Conservation (phyloP, 2,888 invertebrate genomes). For the Spodoptera picta region DNA sequence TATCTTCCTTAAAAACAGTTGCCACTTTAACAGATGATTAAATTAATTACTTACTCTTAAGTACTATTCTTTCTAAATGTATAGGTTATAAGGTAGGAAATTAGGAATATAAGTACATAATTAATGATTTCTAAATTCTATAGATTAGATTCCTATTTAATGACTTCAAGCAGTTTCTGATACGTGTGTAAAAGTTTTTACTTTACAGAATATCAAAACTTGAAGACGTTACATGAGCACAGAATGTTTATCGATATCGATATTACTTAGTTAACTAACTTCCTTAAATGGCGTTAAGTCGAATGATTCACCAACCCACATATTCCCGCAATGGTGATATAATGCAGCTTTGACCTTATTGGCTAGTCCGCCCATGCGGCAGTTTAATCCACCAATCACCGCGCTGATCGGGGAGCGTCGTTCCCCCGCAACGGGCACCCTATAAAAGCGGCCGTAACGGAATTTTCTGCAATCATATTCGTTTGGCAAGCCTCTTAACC, state of each 20-base stretch:
- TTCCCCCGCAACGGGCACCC: slow-evolving; percentile 78
- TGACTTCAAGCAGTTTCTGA: no score
- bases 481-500: slow-evolving; percentile 92
- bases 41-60: no score
- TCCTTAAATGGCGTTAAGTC: slow-evolving; percentile 60
- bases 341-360: slow-evolving; percentile 82
- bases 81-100: no score
- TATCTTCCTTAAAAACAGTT: no score
- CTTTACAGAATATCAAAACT: no score
- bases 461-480: slow-evolving; percentile 86
- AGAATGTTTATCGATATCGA: slow-evolving; percentile 42
- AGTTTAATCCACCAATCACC: slow-evolving; percentile 83
- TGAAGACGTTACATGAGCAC: not conserved
- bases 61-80: no score
- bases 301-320: slow-evolving; percentile 81
- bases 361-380: slow-evolving; percentile 83
- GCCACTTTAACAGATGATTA: no score
- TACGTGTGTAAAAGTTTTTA: no score
- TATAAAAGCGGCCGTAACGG: slow-evolving; percentile 89
- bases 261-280: slow-evolving; percentile 38
- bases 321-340: slow-evolving; percentile 86
- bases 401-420: slow-evolving; percentile 79
- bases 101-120: no score
- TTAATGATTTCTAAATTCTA: no score
- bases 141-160: no score